Evolutionary conservation across 2,888 invertebrate species (phyloP).

Genomic region (Pheosia tremula): DNA sequence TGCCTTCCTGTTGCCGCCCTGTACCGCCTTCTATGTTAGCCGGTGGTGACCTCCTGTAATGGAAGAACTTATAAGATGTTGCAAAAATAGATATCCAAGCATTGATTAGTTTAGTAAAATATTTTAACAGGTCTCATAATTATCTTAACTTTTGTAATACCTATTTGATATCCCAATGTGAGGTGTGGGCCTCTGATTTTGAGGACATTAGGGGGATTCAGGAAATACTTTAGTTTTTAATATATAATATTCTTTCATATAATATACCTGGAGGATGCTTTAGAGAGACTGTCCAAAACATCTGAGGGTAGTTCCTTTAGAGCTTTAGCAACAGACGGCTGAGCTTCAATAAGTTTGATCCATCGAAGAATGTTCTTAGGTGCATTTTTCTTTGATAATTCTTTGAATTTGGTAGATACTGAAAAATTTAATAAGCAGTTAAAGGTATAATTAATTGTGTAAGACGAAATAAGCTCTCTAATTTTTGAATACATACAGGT

Average conservation of each 20-base stretch:
- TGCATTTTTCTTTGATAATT: constrained; percentile 70
- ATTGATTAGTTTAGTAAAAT: too few species aligned
- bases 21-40: constrained; percentile 55
- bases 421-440: constrained; percentile 24
- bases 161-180: too few species aligned
- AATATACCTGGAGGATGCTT: constrained; percentile 58
- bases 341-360: constrained; percentile 87
- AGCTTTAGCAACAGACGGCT: constrained; percentile 83
- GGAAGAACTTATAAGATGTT: neutral
- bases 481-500: neutral
- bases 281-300: constrained; percentile 59
- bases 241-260: too few species aligned
- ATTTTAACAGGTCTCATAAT: too few species aligned
- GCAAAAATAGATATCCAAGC: too few species aligned
- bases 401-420: constrained; percentile 70
- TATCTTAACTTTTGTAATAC: too few species aligned
- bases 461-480: too few species aligned
- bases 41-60: constrained; percentile 64
- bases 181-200: too few species aligned
- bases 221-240: too few species aligned
- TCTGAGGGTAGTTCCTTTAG: constrained; percentile 84
- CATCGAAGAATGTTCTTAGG: constrained; percentile 86
- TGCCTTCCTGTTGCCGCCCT: constrained; percentile 94
- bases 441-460: constrained; percentile 11
- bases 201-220: too few species aligned